Evolutionary conservation across 1,140 invertebrate species (phyloP).

Genomic region (Hycleus cichorii): DNA sequence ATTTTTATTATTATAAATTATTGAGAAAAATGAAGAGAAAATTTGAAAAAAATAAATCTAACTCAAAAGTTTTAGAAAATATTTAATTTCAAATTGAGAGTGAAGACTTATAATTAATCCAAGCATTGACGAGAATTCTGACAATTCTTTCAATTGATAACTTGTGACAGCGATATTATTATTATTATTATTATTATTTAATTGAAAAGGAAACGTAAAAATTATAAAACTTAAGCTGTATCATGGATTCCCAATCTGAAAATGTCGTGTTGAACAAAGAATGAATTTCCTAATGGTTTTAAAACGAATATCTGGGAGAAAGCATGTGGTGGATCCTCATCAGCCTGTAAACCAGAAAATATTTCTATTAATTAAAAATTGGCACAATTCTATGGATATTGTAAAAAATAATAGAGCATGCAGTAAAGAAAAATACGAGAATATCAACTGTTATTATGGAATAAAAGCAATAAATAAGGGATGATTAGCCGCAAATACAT

Average conservation of each 20-base stretch:
- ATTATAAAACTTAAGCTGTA: conserved; percentile 42
- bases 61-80: conserved; percentile 21
- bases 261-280: conserved; percentile 88
- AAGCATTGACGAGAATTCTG: conserved; percentile 20
- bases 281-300: conserved; percentile 74
- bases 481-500: conserved; percentile 13
- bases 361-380: neutral
- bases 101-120: conserved; percentile 3
- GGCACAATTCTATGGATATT: neutral
- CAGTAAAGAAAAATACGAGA: neutral
- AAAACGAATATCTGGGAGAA: conserved; percentile 86
- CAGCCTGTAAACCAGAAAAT: conserved; percentile 61
- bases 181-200: no score
- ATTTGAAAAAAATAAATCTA: neutral
- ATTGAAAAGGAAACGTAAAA: neutral
- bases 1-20: neutral
- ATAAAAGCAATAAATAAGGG: conserved; percentile 1
- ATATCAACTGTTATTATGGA: neutral
- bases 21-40: no score
- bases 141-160: conserved; percentile 3
- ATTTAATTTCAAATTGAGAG: conserved; percentile 18
- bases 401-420: neutral
- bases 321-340: conserved; percentile 86
- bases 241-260: conserved; percentile 88
- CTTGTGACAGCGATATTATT: neutral